These are phyloP conservation scores for Seira ritae DNA, from an alignment of 2,888 invertebrate genomes.

Conservation along the genomic window DNA sequence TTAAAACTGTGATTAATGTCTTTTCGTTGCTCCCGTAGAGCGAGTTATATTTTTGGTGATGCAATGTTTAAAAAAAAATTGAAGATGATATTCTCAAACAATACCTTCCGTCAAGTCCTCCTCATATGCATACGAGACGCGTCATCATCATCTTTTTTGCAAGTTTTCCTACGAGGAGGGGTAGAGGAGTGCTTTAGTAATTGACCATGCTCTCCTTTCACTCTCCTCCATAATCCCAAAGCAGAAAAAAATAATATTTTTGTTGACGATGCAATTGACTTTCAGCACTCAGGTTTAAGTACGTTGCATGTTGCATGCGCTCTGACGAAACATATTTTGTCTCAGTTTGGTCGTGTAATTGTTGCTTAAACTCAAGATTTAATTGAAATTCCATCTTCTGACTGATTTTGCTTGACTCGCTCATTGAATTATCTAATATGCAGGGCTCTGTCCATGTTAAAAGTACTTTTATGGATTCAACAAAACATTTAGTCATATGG, in stretches of 20 bases:
- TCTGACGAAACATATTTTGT: neutral
- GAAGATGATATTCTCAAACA: slow-evolving; percentile 4
- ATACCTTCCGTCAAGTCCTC: slow-evolving; percentile 19
- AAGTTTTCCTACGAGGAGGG: neutral
- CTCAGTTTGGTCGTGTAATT: neutral
- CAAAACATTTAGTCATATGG: neutral
- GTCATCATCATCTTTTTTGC: slow-evolving; percentile 4
- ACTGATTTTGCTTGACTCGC: neutral
- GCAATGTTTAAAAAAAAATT: neutral
- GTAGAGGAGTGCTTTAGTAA: slow-evolving; percentile 58
- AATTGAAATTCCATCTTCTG: slow-evolving; percentile 10
- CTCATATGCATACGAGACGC: slow-evolving; percentile 6
- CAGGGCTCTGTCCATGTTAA: neutral
- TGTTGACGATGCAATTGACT: too few relatives aligned
- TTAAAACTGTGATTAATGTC: slow-evolving; percentile 10
- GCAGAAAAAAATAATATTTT: neutral
- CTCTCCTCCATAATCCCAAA: slow-evolving; percentile 44
- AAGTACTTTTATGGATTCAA: neutral
- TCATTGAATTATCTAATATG: neutral
- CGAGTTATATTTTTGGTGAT: neutral
- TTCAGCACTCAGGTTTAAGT: too few relatives aligned
- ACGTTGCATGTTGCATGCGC: too few relatives aligned
- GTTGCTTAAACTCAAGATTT: neutral
- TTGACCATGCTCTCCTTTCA: slow-evolving; percentile 71
- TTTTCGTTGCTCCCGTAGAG: neutral